phyloP scores from a whole-genome alignment of 2,113 vertebrate species.

The Malurus elegans region DNA sequence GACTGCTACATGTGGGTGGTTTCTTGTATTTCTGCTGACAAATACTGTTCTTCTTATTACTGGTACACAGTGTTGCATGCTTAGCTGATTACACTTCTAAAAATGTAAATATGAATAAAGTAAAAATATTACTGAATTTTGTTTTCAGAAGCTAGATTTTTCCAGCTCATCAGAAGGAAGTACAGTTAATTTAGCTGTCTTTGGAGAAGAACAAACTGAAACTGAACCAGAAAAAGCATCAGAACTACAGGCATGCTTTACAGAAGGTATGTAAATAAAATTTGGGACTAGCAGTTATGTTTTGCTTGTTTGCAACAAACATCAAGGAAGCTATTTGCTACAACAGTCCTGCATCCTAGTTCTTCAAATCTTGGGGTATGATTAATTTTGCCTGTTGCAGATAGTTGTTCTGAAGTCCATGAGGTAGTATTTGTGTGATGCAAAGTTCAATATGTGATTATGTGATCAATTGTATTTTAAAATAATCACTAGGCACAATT shows the following conservation, averaged over 20 bases:
- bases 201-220: slow-evolving; percentile 81
- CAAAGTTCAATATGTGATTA: neutral
- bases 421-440: neutral
- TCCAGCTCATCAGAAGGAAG: slow-evolving; percentile 92
- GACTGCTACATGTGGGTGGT: slow-evolving; percentile 26
- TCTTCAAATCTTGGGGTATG: neutral
- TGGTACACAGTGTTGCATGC: slow-evolving; percentile 62
- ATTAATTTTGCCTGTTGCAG: neutral
- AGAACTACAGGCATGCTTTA: slow-evolving; percentile 89
- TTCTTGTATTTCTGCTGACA: slow-evolving; percentile 48
- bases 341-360: neutral
- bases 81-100: neutral
- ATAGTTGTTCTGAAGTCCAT: neutral
- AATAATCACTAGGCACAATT: neutral
- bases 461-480: neutral
- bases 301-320: neutral
- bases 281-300: neutral
- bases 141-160: slow-evolving; percentile 76
- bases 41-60: neutral
- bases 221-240: slow-evolving; percentile 76
- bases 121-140: slow-evolving; percentile 38
- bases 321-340: neutral
- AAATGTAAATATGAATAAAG: neutral
- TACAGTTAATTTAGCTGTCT: slow-evolving; percentile 82
- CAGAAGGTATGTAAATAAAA: slow-evolving; percentile 73